Evolutionary conservation across 2,797 vertebrate genomes (phyloP).

Genomic region (Eurystomus glaucurus): DNA sequence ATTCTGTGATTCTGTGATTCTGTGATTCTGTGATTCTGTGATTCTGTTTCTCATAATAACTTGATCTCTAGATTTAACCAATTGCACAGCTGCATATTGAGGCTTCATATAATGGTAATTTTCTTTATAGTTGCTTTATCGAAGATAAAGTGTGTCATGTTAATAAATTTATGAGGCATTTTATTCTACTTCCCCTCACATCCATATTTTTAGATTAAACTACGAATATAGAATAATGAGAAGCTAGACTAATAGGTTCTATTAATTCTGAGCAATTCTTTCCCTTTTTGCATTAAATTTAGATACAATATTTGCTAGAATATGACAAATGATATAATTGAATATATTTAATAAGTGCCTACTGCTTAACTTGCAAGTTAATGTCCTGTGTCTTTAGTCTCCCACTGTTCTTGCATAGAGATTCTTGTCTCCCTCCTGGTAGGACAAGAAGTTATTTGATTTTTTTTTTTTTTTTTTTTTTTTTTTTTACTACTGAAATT

Average conservation of each 20-base stretch:
- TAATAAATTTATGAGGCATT: slow-evolving; percentile 63
- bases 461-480: too few species aligned
- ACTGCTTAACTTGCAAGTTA: slow-evolving; percentile 14
- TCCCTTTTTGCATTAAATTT: slow-evolving; percentile 24
- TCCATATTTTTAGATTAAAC: slow-evolving; percentile 50
- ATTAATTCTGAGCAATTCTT: slow-evolving; percentile 47
- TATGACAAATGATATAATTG: slow-evolving; percentile 43
- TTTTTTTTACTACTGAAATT: not conserved
- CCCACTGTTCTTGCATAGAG: not conserved
- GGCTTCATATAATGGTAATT: not conserved
- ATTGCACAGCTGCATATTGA: not conserved
- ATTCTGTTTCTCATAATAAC: not conserved
- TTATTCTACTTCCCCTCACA: slow-evolving; percentile 41
- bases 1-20: too few species aligned
- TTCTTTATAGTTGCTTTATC: slow-evolving; percentile 26
- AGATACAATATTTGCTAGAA: slow-evolving; percentile 46
- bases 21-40: too few species aligned
- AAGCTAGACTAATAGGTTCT: slow-evolving; percentile 26
- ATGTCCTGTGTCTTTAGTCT: slow-evolving; percentile 11
- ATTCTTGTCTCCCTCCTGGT: not conserved
- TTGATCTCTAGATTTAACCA: not conserved
- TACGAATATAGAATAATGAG: slow-evolving; percentile 34
- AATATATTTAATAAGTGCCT: slow-evolving; percentile 32
- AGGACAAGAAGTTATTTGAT: not conserved
- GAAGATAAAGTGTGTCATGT: not conserved